These are phyloP conservation scores for Caenorhabditis zanzibari DNA, from an alignment of 2,888 invertebrate genomes.

Conservation along the genomic window DNA sequence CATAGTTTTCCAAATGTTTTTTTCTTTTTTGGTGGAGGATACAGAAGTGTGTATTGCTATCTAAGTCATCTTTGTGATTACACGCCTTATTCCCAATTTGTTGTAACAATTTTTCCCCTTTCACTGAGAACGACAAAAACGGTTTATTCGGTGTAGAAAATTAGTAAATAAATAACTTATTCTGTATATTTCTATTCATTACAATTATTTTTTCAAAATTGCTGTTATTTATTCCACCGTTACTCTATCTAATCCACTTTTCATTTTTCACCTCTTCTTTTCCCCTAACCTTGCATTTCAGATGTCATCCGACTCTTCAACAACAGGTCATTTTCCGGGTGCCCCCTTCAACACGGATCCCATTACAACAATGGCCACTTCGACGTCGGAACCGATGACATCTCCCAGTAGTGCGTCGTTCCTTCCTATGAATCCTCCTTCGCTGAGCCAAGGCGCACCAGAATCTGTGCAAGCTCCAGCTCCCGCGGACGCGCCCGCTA, in stretches of 20 bases:
- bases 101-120: conserved; percentile 16
- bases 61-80: conserved; percentile 40
- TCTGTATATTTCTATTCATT: conserved; percentile 1
- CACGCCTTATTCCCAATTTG: conserved; percentile 7
- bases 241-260: conserved; percentile 12
- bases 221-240: conserved; percentile 7
- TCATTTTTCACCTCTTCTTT: neutral
- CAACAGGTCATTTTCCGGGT: conserved; percentile 43
- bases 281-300: conserved; percentile 28
- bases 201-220: neutral
- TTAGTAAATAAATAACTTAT: conserved; percentile 46
- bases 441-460: neutral
- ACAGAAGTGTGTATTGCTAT: conserved; percentile 6
- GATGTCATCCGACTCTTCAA: conserved; percentile 27
- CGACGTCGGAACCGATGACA: neutral
- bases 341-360: conserved; percentile 31
- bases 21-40: conserved; percentile 30
- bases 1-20: neutral
- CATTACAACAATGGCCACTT: conserved; percentile 29
- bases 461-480: neutral
- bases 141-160: conserved; percentile 53
- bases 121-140: conserved; percentile 11
- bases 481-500: neutral
- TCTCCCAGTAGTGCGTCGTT: conserved; percentile 35
- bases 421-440: neutral